phyloP scores from a whole-genome alignment of 2,888 invertebrate genomes.

The Papilio elwesi region DNA sequence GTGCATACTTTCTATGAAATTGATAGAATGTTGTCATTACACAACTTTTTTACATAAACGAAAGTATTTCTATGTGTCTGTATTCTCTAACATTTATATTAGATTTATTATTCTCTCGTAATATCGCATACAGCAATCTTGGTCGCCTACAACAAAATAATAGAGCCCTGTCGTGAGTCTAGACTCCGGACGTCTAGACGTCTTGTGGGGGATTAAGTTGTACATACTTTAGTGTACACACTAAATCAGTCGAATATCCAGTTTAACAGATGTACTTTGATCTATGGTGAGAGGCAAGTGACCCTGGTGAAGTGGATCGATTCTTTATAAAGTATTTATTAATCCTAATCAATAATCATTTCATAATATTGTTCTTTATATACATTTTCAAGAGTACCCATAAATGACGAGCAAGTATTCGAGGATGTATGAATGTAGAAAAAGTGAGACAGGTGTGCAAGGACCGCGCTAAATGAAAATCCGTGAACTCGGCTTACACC shows the following conservation, averaged over 20 bases:
- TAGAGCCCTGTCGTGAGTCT: background rate
- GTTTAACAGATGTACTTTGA: no score
- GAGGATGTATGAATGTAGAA: no score
- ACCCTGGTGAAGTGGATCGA: no score
- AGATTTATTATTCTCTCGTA: background rate
- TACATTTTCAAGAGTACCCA: no score
- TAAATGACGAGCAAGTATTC: no score
- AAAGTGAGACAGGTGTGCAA: no score
- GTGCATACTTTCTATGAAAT: constrained; percentile 28
- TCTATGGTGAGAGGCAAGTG: no score
- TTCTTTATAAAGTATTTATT: no score
- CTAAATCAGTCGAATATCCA: background rate
- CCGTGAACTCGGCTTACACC: no score
- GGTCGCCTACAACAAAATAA: background rate
- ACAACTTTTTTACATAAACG: constrained; percentile 17
- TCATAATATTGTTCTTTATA: no score
- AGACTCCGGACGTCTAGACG: constrained; percentile 4
- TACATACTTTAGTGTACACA: background rate
- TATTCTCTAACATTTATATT: background rate
- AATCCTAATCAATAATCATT: no score
- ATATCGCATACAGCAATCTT: background rate
- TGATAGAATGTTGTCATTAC: constrained; percentile 5
- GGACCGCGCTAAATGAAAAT: no score
- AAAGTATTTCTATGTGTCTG: constrained; percentile 12
- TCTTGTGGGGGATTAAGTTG: constrained; percentile 2